Base-by-base conservation (phyloP, 2,888 invertebrate species). In the Lithophane leautieri region DNA sequence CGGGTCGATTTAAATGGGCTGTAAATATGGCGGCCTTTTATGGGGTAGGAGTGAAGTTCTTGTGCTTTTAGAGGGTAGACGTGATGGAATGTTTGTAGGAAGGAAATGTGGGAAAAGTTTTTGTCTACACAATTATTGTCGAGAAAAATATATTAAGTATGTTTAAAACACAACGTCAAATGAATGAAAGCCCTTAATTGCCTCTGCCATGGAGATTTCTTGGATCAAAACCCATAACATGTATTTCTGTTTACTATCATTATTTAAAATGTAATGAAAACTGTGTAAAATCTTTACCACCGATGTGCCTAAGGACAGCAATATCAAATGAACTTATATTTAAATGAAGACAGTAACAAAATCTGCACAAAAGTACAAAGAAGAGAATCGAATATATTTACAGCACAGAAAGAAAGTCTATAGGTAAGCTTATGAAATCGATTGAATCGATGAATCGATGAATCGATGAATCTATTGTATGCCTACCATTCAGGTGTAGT, bases 1-100 rank as follows among this genome's bases (percentile, higher is more conserved):
- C 70, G 73, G 75, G 71, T 67, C 70, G 71, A 83, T 82, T 84
- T 80, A 76, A 82, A 82, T 80, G 63, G 70, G 65, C 73, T 69
- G 73, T 84, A 83, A 83, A 81, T 84, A 83, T 81, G 63, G 70
- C 61, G 25, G 63, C 42, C 25, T 62, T 82, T 82, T 79, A 79
- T 76, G 28, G 60, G 34, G 22, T 19, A 16, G 25, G 28, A 70
- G 63, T 76, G 61, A 61, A 83, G 60, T 47, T 69, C 56, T 54
- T 9, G 52, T 34, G 54, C 8, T 52, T 66, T 73, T 40, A 54
- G 52, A 65, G 50, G 42, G 54, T 61, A 0, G 9, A 7, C 0
- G 56, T 54, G 70, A 44, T 54, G 44, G 52, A 60, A 56, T 67
- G 61, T 73, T 79, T 56, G 60, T 50, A 12, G 40, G 6, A 6